phyloP scores from a whole-genome alignment of 2,888 invertebrate species.

The Nomada hirtipes region DNA sequence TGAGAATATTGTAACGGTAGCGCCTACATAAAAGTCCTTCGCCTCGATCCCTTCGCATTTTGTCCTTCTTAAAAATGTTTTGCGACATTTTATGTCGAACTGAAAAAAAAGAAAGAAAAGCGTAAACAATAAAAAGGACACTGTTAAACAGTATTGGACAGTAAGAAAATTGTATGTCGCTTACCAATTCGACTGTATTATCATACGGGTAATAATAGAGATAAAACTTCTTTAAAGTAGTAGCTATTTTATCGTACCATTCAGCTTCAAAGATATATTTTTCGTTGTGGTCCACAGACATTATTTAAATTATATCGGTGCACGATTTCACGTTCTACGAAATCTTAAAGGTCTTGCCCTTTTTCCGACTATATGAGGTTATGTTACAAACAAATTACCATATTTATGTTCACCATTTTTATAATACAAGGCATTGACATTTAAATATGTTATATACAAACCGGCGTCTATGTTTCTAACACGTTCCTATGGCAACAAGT shows the following conservation, averaged over 20 bases:
- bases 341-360: neutral
- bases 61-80: slow-evolving; percentile 89
- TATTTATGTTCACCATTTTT: neutral
- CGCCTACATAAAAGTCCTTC: slow-evolving; percentile 90
- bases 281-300: slow-evolving; percentile 73
- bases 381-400: neutral
- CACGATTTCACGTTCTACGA: neutral
- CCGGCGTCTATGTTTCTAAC: neutral
- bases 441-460: neutral
- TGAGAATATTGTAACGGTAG: slow-evolving; percentile 90
- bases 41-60: slow-evolving; percentile 88
- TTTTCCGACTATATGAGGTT: slow-evolving; percentile 3
- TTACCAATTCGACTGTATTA: slow-evolving; percentile 92
- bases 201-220: slow-evolving; percentile 92
- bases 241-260: slow-evolving; percentile 94
- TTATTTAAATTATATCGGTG: slow-evolving; percentile 28
- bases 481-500: slow-evolving; percentile 25
- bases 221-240: slow-evolving; percentile 90
- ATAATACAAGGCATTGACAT: neutral
- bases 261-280: slow-evolving; percentile 89
- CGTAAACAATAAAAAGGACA: neutral
- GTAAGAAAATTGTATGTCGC: slow-evolving; percentile 64
- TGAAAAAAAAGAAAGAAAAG: slow-evolving; percentile 72
- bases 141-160: neutral
- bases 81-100: slow-evolving; percentile 88